These are phyloP conservation scores for Limosa lapponica DNA, from an alignment of 2,797 vertebrate species.

Conservation along the genomic window DNA sequence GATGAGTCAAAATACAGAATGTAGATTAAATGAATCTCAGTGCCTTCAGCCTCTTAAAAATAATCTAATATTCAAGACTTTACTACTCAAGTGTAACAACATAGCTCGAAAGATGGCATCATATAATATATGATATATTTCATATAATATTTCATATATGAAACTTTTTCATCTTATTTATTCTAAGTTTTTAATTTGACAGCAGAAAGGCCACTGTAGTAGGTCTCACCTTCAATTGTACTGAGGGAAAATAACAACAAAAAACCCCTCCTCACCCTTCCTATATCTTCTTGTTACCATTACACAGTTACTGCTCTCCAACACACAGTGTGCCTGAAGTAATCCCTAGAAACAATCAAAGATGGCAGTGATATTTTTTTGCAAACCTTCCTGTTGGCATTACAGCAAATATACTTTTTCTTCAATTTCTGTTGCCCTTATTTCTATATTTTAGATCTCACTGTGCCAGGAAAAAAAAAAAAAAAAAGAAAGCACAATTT, in stretches of 20 bases:
- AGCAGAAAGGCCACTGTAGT: neutral
- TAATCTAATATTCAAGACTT: constrained; percentile 5
- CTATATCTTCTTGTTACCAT: neutral
- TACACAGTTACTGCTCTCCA: neutral
- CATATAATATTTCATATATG: too few species aligned
- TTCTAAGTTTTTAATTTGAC: constrained; percentile 14
- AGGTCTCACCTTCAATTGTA: neutral
- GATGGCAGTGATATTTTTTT: constrained; percentile 7
- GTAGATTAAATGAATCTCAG: neutral
- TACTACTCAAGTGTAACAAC: neutral
- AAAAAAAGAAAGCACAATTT: constrained; percentile 26
- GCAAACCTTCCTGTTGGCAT: neutral
- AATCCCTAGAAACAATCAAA: constrained; percentile 20
- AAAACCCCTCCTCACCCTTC: neutral
- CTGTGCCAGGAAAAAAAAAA: constrained; percentile 2
- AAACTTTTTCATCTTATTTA: constrained; percentile 4
- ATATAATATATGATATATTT: neutral
- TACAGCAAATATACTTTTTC: neutral
- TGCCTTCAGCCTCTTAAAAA: constrained; percentile 1
- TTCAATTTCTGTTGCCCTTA: neutral
- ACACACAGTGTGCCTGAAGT: neutral
- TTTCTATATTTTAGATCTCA: constrained; percentile 32
- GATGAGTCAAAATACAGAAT: neutral
- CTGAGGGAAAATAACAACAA: neutral
- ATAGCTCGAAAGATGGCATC: neutral